phyloP scores from a whole-genome alignment of 1,140 invertebrate species.

The Bombus turneri region DNA sequence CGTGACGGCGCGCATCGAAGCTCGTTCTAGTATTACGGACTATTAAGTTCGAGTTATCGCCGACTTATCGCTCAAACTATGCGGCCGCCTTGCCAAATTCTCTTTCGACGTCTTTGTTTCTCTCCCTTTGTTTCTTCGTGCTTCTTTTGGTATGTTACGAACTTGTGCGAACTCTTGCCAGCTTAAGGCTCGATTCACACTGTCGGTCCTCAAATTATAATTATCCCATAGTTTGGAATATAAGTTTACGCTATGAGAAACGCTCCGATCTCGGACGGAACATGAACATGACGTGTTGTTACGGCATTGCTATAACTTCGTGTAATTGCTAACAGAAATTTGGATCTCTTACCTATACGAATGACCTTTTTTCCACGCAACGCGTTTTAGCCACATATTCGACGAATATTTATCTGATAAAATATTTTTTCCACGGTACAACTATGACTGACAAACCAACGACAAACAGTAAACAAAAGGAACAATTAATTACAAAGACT shows the following conservation, averaged over 20 bases:
- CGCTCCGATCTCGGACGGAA: too few species aligned
- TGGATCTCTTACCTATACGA: too few species aligned
- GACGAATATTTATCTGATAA: background rate
- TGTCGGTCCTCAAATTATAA: too few species aligned
- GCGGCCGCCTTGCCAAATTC: background rate
- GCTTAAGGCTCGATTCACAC: too few species aligned
- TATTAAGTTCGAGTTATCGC: slow-evolving; percentile 44
- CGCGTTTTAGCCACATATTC: background rate
- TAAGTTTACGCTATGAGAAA: too few species aligned
- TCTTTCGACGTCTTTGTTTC: background rate
- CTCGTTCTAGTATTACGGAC: slow-evolving; percentile 38
- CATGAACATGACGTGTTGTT: too few species aligned
- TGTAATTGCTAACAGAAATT: background rate
- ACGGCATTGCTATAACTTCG: background rate
- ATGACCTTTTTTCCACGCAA: background rate
- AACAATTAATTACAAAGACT: slow-evolving; percentile 12
- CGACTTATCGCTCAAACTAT: background rate
- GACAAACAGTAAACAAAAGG: too few species aligned
- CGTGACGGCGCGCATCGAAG: background rate
- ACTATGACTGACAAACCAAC: background rate
- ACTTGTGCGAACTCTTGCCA: too few species aligned
- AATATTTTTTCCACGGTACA: background rate
- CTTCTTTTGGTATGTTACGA: too few species aligned
- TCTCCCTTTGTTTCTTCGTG: background rate
- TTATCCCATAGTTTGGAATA: too few species aligned